Evolutionary conservation across 2,888 invertebrate genomes (phyloP).

Genomic region (Orgyia antiqua): DNA sequence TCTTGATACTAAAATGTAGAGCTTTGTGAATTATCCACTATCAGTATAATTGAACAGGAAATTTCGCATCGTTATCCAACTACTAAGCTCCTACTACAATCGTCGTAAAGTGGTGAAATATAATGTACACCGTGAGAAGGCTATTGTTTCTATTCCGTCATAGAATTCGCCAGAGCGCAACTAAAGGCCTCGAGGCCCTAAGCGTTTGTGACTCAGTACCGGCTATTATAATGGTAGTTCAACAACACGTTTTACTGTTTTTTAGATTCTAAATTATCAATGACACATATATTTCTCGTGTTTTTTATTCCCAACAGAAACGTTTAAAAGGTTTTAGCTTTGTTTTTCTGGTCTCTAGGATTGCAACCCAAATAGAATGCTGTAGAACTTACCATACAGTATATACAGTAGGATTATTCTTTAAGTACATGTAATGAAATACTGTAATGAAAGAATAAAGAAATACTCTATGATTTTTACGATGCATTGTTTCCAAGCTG

Average conservation of each 20-base stretch:
- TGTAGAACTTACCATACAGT: no score
- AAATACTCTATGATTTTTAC: constrained; percentile 35
- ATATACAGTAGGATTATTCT: no score
- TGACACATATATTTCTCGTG: no score
- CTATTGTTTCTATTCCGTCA: constrained; percentile 56
- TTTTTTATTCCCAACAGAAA: no score
- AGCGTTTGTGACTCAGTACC: constrained; percentile 36
- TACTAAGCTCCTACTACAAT: constrained; percentile 5
- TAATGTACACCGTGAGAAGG: constrained; percentile 47
- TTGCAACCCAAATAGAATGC: no score
- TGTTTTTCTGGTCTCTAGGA: no score
- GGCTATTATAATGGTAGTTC: constrained; percentile 21
- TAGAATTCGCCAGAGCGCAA: constrained; percentile 52
- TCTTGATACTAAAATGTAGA: no score
- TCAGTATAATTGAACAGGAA: no score
- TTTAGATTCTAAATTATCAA: constrained; percentile 11
- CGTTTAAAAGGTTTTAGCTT: no score
- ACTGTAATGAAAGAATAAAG: no score
- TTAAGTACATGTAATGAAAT: no score
- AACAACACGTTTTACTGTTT: constrained; percentile 12
- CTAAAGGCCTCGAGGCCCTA: constrained; percentile 40
- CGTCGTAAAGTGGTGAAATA: constrained; percentile 39
- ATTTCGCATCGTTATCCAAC: constrained; percentile 20
- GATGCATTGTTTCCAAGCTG: constrained; percentile 42
- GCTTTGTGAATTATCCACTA: no score